Conservation (phyloP, 2,797 vertebrate genomes). For the Sebastes umbrosus region DNA sequence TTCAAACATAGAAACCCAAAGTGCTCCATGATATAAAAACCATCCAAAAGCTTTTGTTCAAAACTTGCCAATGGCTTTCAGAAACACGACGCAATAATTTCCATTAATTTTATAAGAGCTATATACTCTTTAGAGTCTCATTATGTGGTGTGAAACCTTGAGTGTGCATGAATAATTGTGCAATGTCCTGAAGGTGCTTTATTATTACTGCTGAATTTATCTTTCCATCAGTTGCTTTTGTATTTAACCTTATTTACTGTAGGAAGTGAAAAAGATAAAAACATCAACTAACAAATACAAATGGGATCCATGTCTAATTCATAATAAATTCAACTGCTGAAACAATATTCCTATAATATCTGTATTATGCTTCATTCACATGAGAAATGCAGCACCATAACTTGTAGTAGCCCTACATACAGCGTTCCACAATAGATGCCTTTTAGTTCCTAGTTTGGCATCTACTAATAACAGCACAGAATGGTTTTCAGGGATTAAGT, state of each 20-base stretch:
- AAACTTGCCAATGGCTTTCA: neutral
- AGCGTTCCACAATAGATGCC: neutral
- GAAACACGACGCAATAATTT: neutral
- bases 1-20: neutral
- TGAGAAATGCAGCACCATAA: neutral
- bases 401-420: neutral
- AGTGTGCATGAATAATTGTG: neutral
- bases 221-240: neutral
- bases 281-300: neutral
- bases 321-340: neutral
- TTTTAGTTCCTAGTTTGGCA: neutral
- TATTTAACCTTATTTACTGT: neutral
- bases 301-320: neutral
- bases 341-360: too few species aligned
- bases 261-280: neutral
- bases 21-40: neutral
- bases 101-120: neutral
- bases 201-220: neutral
- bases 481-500: slow-evolving; percentile 16
- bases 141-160: neutral
- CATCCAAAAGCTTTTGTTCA: neutral
- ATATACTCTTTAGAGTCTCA: neutral
- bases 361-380: neutral
- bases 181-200: neutral
- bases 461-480: slow-evolving; percentile 17